Base-by-base conservation (phyloP, 1,140 invertebrate species). In the Drosophila nikananu region DNA sequence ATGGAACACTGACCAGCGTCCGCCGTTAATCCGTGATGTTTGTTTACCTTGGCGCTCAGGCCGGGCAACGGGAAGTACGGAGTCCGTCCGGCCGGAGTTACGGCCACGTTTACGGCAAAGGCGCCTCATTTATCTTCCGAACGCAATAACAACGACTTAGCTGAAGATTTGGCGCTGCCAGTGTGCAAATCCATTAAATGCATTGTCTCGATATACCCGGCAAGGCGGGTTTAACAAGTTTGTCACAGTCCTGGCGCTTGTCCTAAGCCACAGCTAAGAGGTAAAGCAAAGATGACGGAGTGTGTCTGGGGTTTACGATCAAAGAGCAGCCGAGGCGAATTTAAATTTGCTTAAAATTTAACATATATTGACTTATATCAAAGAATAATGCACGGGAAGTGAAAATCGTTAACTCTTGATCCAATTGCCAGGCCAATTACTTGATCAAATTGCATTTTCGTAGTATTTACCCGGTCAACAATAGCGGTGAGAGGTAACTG, bases 131-230 rank as follows among this genome's bases (percentile, higher is more conserved):
- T 87, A 87, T 91, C 87, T 91, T 91, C 77, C 67, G 73, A 80
- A 87, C 75, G 83, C 87, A 91, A 91, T 87, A 87, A 91, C 87
- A 91, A 87, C 79, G 87, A 91, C 87, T 91, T 91, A 91, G 78
- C 73, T 61, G 65, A 55, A 87, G 83, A 86, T 91, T 84, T 87
- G 64, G 72, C 59, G 59, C 60, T 65, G 70, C 76, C 86, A 75
- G 78, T 64, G 63, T 84, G 84, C 81, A 89, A 90, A 89, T 90
- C 86, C 78, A 87, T 84, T 89, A 86, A 87, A 78, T 79, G 66
- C 76, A 54, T 64, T 71, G 67, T 52, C 63, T 49, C 41, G 63
- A 77, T 77, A 77, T 48, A 82, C 52, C 62, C 51, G 81, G 71
- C 13, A 12, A 51, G 48, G 27, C 32, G 71, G 71, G 63, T 70